A percentile compares a stretch with the other conserved stretches of the same genome.
Conservation (phyloP, 2,797 vertebrate species). For the Acipenser oxyrinchus region DNA sequence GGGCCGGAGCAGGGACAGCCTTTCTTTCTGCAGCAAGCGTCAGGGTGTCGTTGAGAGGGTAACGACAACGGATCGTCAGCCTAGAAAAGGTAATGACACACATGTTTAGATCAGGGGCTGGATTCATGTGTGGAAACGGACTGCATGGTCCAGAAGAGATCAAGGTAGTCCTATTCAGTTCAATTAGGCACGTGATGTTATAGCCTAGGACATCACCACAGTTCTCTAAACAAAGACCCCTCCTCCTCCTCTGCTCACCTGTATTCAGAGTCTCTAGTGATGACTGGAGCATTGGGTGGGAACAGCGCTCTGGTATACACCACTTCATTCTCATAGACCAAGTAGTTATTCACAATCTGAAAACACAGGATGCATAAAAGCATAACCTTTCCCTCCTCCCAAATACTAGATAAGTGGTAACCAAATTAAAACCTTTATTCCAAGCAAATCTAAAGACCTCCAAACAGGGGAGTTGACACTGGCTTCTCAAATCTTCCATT, state of each 20-base stretch:
- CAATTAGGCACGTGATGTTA: no score
- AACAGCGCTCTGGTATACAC: conserved; percentile 48
- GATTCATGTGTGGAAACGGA: neutral
- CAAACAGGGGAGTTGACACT: no score
- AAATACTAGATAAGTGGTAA: no score
- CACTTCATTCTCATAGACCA: conserved; percentile 68
- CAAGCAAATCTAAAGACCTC: no score
- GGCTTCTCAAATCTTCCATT: no score
- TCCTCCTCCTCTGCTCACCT: conserved; percentile 38
- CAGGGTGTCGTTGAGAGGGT: conserved; percentile 42
- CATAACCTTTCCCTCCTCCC: no score
- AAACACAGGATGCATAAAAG: neutral
- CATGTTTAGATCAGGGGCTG: neutral
- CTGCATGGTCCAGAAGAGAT: no score
- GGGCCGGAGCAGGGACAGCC: no score
- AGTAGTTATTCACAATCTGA: conserved; percentile 48
- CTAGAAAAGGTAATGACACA: conserved; percentile 25
- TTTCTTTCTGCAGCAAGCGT: neutral
- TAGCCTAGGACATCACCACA: neutral
- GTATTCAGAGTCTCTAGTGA: conserved; percentile 57
- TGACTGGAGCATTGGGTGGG: conserved; percentile 29
- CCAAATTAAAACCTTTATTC: no score
- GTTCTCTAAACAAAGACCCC: neutral
- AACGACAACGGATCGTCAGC: conserved; percentile 57
- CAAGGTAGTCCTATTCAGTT: no score